Conservation (phyloP, 2,888 invertebrate species). For the Eupithecia dodoneata region DNA sequence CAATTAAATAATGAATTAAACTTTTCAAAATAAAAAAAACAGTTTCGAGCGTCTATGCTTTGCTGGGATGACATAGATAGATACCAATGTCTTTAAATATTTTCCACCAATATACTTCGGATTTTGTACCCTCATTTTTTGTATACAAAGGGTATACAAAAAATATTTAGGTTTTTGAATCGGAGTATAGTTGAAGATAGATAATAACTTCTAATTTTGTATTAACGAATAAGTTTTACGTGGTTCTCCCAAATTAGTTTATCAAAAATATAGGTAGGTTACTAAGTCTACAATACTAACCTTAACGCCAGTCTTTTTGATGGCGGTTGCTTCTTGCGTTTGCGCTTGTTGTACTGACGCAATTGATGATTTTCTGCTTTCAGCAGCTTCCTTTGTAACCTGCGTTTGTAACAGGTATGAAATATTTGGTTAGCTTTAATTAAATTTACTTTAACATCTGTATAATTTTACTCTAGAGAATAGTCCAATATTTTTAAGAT, state of each 20-base stretch:
- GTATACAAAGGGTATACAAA: too few relatives aligned
- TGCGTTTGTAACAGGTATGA: conserved; percentile 38
- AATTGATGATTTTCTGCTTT: conserved; percentile 79
- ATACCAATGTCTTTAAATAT: too few relatives aligned
- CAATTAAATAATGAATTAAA: too few relatives aligned
- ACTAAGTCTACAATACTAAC: conserved; percentile 53
- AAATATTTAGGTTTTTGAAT: too few relatives aligned
- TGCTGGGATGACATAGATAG: too few relatives aligned
- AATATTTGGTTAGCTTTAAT: neutral
- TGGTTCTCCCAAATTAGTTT: conserved; percentile 18
- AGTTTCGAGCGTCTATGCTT: too few relatives aligned
- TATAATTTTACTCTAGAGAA: too few relatives aligned
- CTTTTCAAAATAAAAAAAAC: too few relatives aligned
- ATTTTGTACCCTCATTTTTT: too few relatives aligned
- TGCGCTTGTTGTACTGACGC: conserved; percentile 65
- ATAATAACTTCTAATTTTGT: neutral
- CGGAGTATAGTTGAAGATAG: too few relatives aligned
- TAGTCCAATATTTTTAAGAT: too few relatives aligned
- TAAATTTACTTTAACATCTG: neutral
- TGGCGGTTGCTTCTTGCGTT: conserved; percentile 66
- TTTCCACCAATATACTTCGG: too few relatives aligned
- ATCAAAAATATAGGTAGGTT: neutral
- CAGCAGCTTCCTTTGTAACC: conserved; percentile 78
- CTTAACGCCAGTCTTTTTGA: conserved; percentile 74
- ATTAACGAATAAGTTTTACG: neutral